Evolutionary conservation across 2,888 invertebrate genomes (phyloP).

Genomic region (Crepidodera aurea): DNA sequence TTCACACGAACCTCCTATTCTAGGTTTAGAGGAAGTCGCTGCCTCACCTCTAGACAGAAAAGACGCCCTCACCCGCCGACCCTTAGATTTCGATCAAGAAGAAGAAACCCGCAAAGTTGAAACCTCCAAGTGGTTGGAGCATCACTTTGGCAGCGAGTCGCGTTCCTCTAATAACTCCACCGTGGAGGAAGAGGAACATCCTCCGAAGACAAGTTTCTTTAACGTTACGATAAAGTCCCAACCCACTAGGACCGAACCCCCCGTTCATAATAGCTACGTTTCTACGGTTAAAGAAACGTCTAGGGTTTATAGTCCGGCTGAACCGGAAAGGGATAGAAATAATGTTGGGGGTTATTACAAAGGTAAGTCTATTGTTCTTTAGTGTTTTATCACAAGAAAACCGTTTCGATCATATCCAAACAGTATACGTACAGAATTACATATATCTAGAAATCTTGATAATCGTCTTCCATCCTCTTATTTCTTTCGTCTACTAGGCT

Average conservation of each 20-base stretch:
- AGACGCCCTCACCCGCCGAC: constrained; percentile 82
- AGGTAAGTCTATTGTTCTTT: constrained; percentile 40
- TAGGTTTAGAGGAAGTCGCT: constrained; percentile 50
- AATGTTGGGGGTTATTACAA: constrained; percentile 48
- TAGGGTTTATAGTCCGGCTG: constrained; percentile 57
- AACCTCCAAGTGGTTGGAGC: constrained; percentile 90
- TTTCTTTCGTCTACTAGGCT: no score
- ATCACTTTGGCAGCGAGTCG: constrained; percentile 89
- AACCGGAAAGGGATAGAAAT: constrained; percentile 62
- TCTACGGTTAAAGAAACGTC: constrained; percentile 54
- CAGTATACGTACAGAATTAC: no score
- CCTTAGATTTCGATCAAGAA: constrained; percentile 85
- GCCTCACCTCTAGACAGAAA: constrained; percentile 70
- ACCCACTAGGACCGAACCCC: constrained; percentile 59
- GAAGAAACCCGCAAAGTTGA: constrained; percentile 89
- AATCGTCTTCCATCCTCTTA: no score
- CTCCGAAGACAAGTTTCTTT: constrained; percentile 77
- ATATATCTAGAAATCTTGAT: no score
- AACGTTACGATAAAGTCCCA: constrained; percentile 79
- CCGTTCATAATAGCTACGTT: constrained; percentile 47
- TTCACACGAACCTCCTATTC: constrained; percentile 10
- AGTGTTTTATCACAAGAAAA: background rate
- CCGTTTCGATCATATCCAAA: background rate
- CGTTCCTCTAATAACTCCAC: constrained; percentile 76
- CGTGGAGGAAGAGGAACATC: constrained; percentile 68